These are phyloP conservation scores for Nerophis ophidion DNA, from an alignment of 2,113 vertebrate genomes.

Conservation along the genomic window DNA sequence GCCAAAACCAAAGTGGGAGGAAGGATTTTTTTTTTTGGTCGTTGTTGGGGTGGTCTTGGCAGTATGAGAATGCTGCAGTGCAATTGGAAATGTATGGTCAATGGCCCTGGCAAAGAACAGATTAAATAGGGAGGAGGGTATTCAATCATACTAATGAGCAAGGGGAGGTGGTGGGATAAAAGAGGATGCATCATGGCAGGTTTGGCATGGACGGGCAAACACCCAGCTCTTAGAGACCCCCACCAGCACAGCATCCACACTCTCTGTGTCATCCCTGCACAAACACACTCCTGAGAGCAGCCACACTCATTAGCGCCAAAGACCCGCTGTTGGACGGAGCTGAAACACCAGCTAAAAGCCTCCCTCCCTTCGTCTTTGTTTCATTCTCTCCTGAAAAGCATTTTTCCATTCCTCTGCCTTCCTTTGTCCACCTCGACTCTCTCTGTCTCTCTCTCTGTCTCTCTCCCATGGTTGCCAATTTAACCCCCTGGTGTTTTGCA, in stretches of 20 bases:
- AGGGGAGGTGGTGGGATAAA: slow-evolving; percentile 30
- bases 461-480: slow-evolving; percentile 43
- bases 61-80: slow-evolving; percentile 16
- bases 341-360: slow-evolving; percentile 62
- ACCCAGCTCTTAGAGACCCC: slow-evolving; percentile 17
- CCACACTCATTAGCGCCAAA: slow-evolving; percentile 70
- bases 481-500: slow-evolving; percentile 43
- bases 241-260: slow-evolving; percentile 23
- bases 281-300: slow-evolving; percentile 29
- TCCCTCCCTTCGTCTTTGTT: slow-evolving; percentile 15
- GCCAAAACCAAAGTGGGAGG: slow-evolving; percentile 26
- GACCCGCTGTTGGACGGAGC: slow-evolving; percentile 62
- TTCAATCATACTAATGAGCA: slow-evolving; percentile 66
- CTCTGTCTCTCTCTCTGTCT: slow-evolving; percentile 8
- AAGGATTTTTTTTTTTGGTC: slow-evolving; percentile 10
- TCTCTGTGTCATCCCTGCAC: slow-evolving; percentile 6
- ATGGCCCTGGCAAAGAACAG: slow-evolving; percentile 63
- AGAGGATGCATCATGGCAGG: slow-evolving; percentile 27
- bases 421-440: slow-evolving; percentile 18
- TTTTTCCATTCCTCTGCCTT: neutral
- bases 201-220: slow-evolving; percentile 42
- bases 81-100: slow-evolving; percentile 47
- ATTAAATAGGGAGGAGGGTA: slow-evolving; percentile 40
- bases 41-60: slow-evolving; percentile 3
- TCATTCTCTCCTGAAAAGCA: slow-evolving; percentile 21